Percentiles rank a stretch among this genome's conserved stretches.
These are phyloP conservation scores for Andrena haemorrhoa DNA, from an alignment of 2,888 invertebrate species.

Conservation along the genomic window DNA sequence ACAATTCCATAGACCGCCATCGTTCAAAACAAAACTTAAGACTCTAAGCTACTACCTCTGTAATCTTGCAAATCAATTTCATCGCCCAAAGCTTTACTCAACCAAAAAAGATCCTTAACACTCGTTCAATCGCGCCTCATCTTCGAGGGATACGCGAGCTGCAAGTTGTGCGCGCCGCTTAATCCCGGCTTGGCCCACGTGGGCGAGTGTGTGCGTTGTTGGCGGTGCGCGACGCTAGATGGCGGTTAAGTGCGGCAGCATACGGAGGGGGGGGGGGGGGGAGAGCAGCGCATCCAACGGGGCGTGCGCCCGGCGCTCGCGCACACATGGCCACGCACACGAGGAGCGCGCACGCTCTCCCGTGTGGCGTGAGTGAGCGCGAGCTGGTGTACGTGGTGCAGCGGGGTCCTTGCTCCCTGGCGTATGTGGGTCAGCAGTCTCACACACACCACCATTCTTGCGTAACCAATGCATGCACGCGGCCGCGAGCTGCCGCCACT, in stretches of 20 bases:
- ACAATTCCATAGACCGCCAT: no score
- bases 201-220: constrained; percentile 60
- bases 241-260: constrained; percentile 55
- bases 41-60: neutral
- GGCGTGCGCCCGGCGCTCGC: constrained; percentile 15
- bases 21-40: no score
- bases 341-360: constrained; percentile 60
- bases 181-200: constrained; percentile 64
- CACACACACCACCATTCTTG: constrained; percentile 84
- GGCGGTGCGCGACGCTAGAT: constrained; percentile 64
- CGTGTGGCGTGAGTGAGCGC: constrained; percentile 38
- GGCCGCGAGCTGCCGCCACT: constrained; percentile 55
- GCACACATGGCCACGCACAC: constrained; percentile 17
- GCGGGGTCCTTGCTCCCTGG: constrained; percentile 84
- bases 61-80: no score
- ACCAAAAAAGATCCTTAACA: no score
- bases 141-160: neutral
- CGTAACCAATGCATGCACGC: constrained; percentile 83
- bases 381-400: constrained; percentile 73
- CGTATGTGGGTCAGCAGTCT: constrained; percentile 85
- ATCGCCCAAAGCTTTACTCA: no score
- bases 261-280: neutral
- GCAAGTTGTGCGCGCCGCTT: constrained; percentile 50
- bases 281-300: constrained; percentile 39
- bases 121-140: no score